Base-by-base conservation (phyloP, 2,797 vertebrate genomes). In the Ctenopoma multispine region DNA sequence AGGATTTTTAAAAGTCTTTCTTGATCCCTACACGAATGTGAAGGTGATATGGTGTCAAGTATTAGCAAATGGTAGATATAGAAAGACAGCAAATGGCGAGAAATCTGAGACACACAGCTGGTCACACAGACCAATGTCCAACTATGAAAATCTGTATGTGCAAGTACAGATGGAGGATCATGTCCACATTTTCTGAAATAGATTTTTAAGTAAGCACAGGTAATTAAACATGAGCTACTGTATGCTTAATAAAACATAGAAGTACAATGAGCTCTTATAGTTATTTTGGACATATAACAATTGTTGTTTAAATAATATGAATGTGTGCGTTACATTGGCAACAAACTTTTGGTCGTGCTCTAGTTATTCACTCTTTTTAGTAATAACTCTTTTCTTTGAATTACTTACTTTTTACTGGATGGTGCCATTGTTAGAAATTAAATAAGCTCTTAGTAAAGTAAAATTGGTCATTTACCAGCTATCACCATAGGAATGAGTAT, bases 1-100 rank as follows among this genome's bases (percentile, higher is more conserved):
- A 58, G 43, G 38, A 34, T 60, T 44, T 60, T 31, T 31, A 43
- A 7, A 23, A 7, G 43, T 69, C 69, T 77, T 61, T 83, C 72
- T 80, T 61, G 55, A 65, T 75, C 55, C 70, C 34, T 69, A 46
- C 44, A 63, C 63, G 77, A 82, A 82, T 60, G 62, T 34, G 61
- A 90, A 88, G 89, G 66, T 77, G 84, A 88, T 86, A 79, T 43
- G 36, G 81, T 88, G 90, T 87, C 59, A 80, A 65, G 90, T 80
- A 78, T 93, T 91, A 89, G 80, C 89, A 72, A 85, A 89, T 51
- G 85, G 61, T 88, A 24, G 62, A 89, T 92, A 84, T 93, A 90
- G 89, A 89, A 88, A 74, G 83, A 85, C 57, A 14, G 80, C 84
- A 82, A 86, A 85, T 76, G 75, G 71, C 57, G 70, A 68, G 90